Evolutionary conservation across 2,888 invertebrate genomes (phyloP).

Genomic region (Rhopalosiphum nymphaeae): DNA sequence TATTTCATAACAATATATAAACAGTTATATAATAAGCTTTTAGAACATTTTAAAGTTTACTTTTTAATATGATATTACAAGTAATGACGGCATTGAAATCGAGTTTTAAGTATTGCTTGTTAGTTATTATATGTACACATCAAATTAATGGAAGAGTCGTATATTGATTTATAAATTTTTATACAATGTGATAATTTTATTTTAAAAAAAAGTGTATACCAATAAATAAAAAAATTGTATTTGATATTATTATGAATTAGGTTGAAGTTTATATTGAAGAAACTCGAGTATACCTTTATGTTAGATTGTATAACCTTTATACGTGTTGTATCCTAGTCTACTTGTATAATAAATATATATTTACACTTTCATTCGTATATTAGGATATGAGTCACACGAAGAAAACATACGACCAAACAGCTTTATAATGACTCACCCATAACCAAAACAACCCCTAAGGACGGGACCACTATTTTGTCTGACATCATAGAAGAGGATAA

Average conservation of each 20-base stretch:
- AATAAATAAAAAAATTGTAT: neutral
- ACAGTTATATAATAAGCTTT: neutral
- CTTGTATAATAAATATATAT: neutral
- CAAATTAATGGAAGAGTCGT: neutral
- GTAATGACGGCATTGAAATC: neutral
- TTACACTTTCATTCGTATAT: neutral
- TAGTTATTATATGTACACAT: neutral
- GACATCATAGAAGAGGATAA: neutral
- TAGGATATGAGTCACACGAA: conserved; percentile 41
- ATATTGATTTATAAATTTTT: neutral
- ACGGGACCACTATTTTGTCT: neutral
- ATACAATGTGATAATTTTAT: neutral
- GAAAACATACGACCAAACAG: conserved; percentile 43
- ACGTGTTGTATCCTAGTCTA: neutral
- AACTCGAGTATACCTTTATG: neutral
- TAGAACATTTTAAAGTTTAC: neutral
- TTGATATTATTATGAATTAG: neutral
- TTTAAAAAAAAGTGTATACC: neutral
- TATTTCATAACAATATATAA: neutral
- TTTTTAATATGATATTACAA: neutral
- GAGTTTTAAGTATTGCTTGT: neutral
- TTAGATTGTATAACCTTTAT: too few species aligned
- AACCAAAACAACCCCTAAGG: conserved; percentile 30
- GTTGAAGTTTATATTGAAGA: neutral
- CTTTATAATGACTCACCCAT: conserved; percentile 27